Conservation (phyloP, 2,797 vertebrate genomes). For the Salarias fasciatus region DNA sequence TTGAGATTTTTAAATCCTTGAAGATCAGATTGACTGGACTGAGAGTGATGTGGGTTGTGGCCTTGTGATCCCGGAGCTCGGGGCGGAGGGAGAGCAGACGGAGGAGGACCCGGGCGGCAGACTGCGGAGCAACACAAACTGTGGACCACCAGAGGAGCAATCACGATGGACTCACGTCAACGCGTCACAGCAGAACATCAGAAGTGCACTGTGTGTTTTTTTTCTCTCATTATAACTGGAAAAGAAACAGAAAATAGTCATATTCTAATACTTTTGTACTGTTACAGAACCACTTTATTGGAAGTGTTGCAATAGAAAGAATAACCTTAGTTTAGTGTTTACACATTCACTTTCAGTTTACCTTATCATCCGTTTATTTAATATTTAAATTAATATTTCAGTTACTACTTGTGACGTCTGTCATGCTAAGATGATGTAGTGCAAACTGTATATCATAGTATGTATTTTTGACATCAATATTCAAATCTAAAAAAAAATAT, state of each 20-base stretch:
- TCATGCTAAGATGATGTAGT: slow-evolving; percentile 98
- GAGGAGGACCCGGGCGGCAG: slow-evolving; percentile 35
- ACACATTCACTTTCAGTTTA: slow-evolving; percentile 91
- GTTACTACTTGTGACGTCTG: slow-evolving; percentile 96
- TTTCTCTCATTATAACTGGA: slow-evolving; percentile 92
- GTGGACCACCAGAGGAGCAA: slow-evolving; percentile 86
- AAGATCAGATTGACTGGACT: slow-evolving; percentile 29
- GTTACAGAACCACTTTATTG: slow-evolving; percentile 97
- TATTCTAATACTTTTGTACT: slow-evolving; percentile 93
- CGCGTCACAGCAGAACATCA: slow-evolving; percentile 76
- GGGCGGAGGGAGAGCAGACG: slow-evolving; percentile 23
- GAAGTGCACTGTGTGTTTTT: slow-evolving; percentile 88
- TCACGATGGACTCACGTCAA: slow-evolving; percentile 63
- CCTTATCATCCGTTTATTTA: slow-evolving; percentile 94
- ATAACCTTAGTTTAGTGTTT: slow-evolving; percentile 97
- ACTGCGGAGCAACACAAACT: slow-evolving; percentile 55
- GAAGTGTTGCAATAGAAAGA: slow-evolving; percentile 98
- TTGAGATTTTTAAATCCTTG: slow-evolving; percentile 27
- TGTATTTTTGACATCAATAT: slow-evolving; percentile 99
- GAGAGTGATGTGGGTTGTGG: slow-evolving; percentile 46
- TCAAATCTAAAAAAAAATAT: slow-evolving; percentile 92
- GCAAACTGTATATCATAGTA: slow-evolving; percentile 98
- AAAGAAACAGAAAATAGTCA: slow-evolving; percentile 83
- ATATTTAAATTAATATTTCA: slow-evolving; percentile 99
- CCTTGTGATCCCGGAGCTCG: slow-evolving; percentile 51